Evolutionary conservation across 35 echinoderm and acorn worm species (phyloP).

Genomic region (Patiria miniata): DNA sequence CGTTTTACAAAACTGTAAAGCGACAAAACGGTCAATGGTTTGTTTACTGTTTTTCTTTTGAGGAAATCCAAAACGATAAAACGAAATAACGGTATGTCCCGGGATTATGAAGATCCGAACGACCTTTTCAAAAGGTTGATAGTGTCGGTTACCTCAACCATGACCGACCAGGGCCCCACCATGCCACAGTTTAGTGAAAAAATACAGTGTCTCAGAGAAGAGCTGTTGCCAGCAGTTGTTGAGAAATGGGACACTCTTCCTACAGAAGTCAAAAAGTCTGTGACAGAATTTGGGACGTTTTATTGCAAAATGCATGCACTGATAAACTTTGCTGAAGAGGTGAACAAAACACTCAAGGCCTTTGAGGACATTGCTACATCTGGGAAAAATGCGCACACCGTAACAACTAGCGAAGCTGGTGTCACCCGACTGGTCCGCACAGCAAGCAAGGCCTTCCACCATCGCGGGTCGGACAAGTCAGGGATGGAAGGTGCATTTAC

Average conservation of each 20-base stretch:
- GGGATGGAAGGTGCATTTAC: conserved; percentile 52
- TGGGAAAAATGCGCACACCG: conserved; percentile 42
- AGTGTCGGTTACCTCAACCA: conserved; percentile 41
- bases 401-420: conserved; percentile 52
- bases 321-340: conserved; percentile 61
- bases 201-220: background rate
- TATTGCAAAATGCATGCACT: conserved; percentile 72
- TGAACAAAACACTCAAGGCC: conserved; percentile 52
- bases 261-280: background rate
- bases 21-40: too few species aligned
- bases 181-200: conserved; percentile 62
- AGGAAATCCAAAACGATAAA: too few species aligned
- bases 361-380: conserved; percentile 44
- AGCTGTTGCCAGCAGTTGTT: conserved; percentile 26
- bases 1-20: too few species aligned
- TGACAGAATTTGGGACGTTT: conserved; percentile 24
- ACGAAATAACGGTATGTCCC: too few species aligned
- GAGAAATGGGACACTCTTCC: conserved; percentile 41
- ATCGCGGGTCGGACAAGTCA: conserved; percentile 55
- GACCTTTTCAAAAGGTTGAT: background rate
- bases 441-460: conserved; percentile 47
- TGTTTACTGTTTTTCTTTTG: too few species aligned
- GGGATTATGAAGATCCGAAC: too few species aligned
- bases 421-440: conserved; percentile 51
- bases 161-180: conserved; percentile 72